Evolutionary conservation across 2,888 invertebrate genomes (phyloP).

Genomic region (Drosophila paucipuncta): DNA sequence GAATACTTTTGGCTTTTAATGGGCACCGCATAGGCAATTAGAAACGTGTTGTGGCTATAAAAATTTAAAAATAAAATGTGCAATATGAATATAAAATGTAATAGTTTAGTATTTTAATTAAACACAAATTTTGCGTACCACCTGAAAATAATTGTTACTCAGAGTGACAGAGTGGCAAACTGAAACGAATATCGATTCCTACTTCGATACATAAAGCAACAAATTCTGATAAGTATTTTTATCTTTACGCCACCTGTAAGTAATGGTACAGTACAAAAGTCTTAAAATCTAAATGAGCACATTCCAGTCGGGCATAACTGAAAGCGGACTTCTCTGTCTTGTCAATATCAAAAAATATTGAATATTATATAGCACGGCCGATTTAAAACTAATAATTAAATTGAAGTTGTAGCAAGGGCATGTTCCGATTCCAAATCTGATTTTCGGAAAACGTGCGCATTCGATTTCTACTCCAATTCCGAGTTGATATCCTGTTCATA

Average conservation of each 20-base stretch:
- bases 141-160: background rate
- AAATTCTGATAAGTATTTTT: no score
- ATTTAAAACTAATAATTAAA: background rate
- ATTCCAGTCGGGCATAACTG: no score
- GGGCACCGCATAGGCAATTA: slow-evolving; percentile 13
- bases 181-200: no score
- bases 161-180: no score
- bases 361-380: no score
- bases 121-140: background rate
- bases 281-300: background rate
- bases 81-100: background rate
- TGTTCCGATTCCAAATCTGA: background rate
- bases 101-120: background rate
- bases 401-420: background rate
- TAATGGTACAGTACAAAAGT: background rate
- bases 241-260: no score
- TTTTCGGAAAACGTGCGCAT: rapidly evolving
- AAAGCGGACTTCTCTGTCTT: no score
- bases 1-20: slow-evolving; percentile 43
- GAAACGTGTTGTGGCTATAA: slow-evolving; percentile 22
- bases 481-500: background rate
- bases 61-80: background rate
- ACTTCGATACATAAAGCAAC: no score
- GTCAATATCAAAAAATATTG: background rate
- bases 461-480: background rate